Base-by-base conservation (phyloP, 2,888 invertebrate species). In the Lagria hirta region DNA sequence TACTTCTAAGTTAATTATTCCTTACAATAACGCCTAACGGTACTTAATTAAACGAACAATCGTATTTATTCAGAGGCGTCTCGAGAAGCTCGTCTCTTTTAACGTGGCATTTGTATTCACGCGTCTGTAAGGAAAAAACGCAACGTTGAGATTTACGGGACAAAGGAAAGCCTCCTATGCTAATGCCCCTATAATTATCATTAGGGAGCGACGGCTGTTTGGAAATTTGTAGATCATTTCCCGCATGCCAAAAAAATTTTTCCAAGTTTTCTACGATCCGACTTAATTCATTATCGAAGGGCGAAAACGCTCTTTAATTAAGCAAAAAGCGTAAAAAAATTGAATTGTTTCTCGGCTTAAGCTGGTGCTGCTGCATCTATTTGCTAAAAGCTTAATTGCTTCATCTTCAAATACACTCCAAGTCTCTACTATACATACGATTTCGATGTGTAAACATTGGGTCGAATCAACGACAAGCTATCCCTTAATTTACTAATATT, bases 11-110 rank as follows among this genome's bases (percentile, higher is more conserved):
- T 57, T 58, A 58, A 56, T 58, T 57, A 57, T 57, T 56, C 55
- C 48, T 36, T 38, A 47, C 52, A 50, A 48, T 52, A 44, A 44
- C 48, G 45, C 45, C 46, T 52, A 50, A 57, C 52, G 48, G 54
- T 55, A 56, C 56, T 59, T 58, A 60, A 62, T 62, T 62, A 60
- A 60, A 60, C 47, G 58, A 60, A 58, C 57, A 60, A 55, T 58
- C 52, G 59, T 54, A 58, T 60, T 61, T 58, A 57, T 54, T 55
- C 54, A 48, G 50, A 55, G 53, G 48, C 48, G 42, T 55, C 48
- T 49, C 26, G 21, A 18, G 29, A 33, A 36, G 26, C 38, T 38
- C 47, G 16, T 43, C 37, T 23, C 36, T 18, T 30, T 15, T 38
- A 37, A 34, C 23, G 30, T 35, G 32, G 32, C 28, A 43, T 43